Base-by-base conservation (phyloP, 2,797 vertebrate species). In the Chromobotia macracanthus region DNA sequence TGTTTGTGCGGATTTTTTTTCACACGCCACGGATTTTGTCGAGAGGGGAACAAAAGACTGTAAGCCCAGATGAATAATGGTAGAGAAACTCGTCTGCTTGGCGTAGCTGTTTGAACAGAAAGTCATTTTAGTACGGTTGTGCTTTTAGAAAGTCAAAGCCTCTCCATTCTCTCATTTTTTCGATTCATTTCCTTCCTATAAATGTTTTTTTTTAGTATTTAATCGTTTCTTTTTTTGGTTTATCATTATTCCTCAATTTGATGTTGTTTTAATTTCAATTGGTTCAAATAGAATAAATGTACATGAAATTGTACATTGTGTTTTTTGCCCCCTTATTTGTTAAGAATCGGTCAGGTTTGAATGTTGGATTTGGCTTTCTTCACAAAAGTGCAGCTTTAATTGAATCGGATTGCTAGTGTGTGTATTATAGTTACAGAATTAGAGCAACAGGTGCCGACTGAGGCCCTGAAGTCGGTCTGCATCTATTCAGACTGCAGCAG, bases 1-100 rank as follows among this genome's bases (percentile, higher is more conserved):
- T 92, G 88, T 93, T 94, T 92, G 92, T 94, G 93, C 92, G 91
- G 93, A 95, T 92, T 91, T 87, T 87, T 88, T 87, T 88, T 90
- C 89, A 90, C 86, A 84, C 60, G 31, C 60, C 58, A 46, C 23
- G 38, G 63, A 15, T 41, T 56, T 65, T 71, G 50, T 65, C 11
- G 8, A 15, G 18, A 21, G 35, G 18, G 44, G 31, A 50, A 74
- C 68, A 77, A 77, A 50, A 72, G 74, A 41, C 25, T 11, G 1
- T 13, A 61, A n/a, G 58, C 1, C 1, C 38, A n/a, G 60, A 75
- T 23, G 56, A 28, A 56, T 48, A 58, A 68, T 12, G 68, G 55
- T 48, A 46, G 35, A 31, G 41, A 38, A 38, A n/a, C 18, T 25
- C 25, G 51, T 41, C 48, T 58, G 48, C 38, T 41, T 13, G 25